phyloP scores from a whole-genome alignment of 2,888 invertebrate genomes.

The Cheilosia vernalis region DNA sequence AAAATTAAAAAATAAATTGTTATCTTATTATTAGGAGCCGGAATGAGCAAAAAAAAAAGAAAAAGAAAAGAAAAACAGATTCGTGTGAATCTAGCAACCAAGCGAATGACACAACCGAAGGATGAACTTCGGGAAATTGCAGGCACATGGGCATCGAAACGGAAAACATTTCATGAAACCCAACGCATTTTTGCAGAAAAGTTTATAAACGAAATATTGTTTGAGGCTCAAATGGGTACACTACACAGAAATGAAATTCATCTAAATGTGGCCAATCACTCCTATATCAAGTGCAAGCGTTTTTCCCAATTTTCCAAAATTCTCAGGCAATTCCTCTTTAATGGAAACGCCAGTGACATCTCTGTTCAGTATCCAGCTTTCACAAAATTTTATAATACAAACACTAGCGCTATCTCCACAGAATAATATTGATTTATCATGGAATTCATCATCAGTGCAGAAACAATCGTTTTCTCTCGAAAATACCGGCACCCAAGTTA shows the following conservation, averaged over 20 bases:
- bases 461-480: not conserved
- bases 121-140: too few relatives aligned
- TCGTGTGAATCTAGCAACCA: too few relatives aligned
- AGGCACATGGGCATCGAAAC: conserved; percentile 60
- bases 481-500: conserved; percentile 4
- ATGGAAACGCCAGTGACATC: too few relatives aligned
- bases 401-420: too few relatives aligned
- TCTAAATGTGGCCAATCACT: conserved; percentile 58
- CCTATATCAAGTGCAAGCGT: conserved; percentile 9
- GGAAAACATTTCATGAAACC: conserved; percentile 82
- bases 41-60: too few relatives aligned
- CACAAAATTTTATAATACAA: too few relatives aligned
- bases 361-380: too few relatives aligned
- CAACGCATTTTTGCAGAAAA: conserved; percentile 84
- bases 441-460: not conserved
- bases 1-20: not conserved
- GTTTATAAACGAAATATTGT: conserved; percentile 83
- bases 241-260: conserved; percentile 82
- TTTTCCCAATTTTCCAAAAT: conserved; percentile 11
- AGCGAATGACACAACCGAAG: too few relatives aligned
- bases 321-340: not conserved
- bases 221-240: conserved; percentile 83
- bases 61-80: too few relatives aligned
- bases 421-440: conserved; percentile 1
- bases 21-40: too few relatives aligned